Evolutionary conservation across 2,113 vertebrate genomes (phyloP).

Genomic region (Coregonus clupeaformis): DNA sequence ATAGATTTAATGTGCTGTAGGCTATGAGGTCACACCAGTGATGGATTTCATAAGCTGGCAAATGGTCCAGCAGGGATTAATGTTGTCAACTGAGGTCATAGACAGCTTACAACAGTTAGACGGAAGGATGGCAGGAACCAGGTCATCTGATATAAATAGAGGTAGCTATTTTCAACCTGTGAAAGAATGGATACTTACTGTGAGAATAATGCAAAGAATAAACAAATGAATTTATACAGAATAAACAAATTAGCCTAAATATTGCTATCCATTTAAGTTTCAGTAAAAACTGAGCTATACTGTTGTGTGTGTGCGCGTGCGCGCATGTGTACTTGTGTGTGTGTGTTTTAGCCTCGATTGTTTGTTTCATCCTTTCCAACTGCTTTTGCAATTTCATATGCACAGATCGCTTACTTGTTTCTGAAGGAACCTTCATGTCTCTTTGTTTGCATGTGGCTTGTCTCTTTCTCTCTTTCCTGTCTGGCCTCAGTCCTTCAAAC

Average conservation of each 20-base stretch:
- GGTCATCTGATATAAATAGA: conserved; percentile 12
- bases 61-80: conserved; percentile 9
- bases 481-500: conserved; percentile 54
- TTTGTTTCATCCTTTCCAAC: neutral
- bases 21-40: neutral
- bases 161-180: neutral
- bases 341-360: neutral
- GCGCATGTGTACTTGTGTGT: neutral
- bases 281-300: neutral
- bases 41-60: neutral
- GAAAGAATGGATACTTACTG: neutral
- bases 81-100: neutral
- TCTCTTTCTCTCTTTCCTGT: neutral
- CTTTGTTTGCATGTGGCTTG: neutral
- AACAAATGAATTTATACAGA: no score
- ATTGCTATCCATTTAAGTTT: neutral
- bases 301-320: neutral
- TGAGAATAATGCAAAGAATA: neutral
- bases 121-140: conserved; percentile 1
- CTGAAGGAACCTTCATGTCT: neutral
- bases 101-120: conserved; percentile 3
- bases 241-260: neutral
- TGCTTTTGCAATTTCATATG: neutral
- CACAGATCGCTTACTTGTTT: neutral
- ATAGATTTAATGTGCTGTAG: no score